A percentile compares a stretch with the other conserved stretches of the same genome.
These are phyloP conservation scores for Aplidium turbinatum DNA, from an alignment of 23 tunicate genomes.

Conservation along the genomic window DNA sequence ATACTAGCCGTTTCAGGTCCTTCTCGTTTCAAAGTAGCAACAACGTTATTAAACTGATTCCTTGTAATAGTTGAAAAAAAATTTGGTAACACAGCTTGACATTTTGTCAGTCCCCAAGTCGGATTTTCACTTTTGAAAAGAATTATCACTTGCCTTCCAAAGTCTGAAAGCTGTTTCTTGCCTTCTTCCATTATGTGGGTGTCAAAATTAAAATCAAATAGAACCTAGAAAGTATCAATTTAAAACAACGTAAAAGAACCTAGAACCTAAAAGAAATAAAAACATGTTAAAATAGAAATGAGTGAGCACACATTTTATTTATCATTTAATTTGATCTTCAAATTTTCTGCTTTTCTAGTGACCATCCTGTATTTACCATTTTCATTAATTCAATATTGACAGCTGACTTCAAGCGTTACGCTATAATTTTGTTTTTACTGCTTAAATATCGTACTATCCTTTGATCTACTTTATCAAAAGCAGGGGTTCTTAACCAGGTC, in stretches of 20 bases:
- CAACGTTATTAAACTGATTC: slow-evolving; percentile 33
- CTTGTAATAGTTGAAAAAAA: slow-evolving; percentile 27
- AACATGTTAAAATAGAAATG: no score
- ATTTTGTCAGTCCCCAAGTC: slow-evolving; percentile 37
- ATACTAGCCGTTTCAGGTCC: slow-evolving; percentile 32
- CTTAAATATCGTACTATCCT: no score
- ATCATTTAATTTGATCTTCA: no score
- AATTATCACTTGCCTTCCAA: slow-evolving; percentile 33
- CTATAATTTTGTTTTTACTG: no score
- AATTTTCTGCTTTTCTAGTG: no score
- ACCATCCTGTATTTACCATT: no score
- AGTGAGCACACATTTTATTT: no score
- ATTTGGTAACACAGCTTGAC: slow-evolving; percentile 33
- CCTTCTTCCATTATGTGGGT: slow-evolving; percentile 33
- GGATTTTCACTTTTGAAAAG: slow-evolving; percentile 29
- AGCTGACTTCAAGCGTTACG: no score
- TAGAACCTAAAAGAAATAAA: no score
- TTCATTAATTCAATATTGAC: no score
- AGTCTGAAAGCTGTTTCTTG: slow-evolving; percentile 38
- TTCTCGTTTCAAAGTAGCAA: slow-evolving; percentile 33
- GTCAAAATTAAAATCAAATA: slow-evolving; percentile 29
- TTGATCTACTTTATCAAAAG: no score
- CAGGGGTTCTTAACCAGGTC: no score
- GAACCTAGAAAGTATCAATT: slow-evolving; percentile 26
- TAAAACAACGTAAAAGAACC: slow-evolving; percentile 38